Evolutionary conservation across 2,888 invertebrate species (phyloP).

Genomic region (Philereme vetulata): DNA sequence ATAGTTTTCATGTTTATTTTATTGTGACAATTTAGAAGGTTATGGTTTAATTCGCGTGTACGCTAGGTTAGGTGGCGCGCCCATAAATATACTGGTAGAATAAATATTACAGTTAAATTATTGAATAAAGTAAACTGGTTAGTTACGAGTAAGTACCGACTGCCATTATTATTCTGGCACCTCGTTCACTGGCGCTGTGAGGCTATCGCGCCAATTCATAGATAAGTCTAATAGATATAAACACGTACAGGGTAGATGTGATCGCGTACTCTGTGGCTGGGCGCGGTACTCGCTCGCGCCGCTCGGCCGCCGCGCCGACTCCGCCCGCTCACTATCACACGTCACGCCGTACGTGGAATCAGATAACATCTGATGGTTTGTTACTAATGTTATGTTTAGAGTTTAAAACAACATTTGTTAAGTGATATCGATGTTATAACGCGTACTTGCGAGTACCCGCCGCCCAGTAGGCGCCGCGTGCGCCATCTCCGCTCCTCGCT

Average conservation of each 20-base stretch:
- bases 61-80: constrained; percentile 81
- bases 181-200: constrained; percentile 63
- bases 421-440: constrained; percentile 18
- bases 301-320: constrained; percentile 26
- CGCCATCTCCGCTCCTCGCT: constrained; percentile 50
- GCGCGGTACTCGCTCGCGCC: constrained; percentile 57
- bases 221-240: constrained; percentile 76
- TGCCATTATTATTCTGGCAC: constrained; percentile 54
- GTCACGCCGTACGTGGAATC: constrained; percentile 13
- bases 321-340: constrained; percentile 11
- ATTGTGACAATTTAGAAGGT: constrained; percentile 75
- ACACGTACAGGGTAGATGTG: constrained; percentile 83
- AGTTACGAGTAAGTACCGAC: constrained; percentile 47
- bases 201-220: constrained; percentile 62
- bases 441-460: constrained; percentile 51
- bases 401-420: constrained; percentile 15
- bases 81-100: constrained; percentile 65
- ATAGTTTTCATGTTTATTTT: constrained; percentile 76
- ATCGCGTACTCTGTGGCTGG: constrained; percentile 78
- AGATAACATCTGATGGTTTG: constrained; percentile 10
- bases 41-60: constrained; percentile 76
- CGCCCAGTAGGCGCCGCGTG: constrained; percentile 71
- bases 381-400: constrained; percentile 18
- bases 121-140: constrained; percentile 49
- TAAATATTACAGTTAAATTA: constrained; percentile 65